A percentile compares a stretch with the other conserved stretches of the same genome.
Evolutionary conservation across 2,113 vertebrate species (phyloP).

Genomic region (Cephalopterus ornatus): DNA sequence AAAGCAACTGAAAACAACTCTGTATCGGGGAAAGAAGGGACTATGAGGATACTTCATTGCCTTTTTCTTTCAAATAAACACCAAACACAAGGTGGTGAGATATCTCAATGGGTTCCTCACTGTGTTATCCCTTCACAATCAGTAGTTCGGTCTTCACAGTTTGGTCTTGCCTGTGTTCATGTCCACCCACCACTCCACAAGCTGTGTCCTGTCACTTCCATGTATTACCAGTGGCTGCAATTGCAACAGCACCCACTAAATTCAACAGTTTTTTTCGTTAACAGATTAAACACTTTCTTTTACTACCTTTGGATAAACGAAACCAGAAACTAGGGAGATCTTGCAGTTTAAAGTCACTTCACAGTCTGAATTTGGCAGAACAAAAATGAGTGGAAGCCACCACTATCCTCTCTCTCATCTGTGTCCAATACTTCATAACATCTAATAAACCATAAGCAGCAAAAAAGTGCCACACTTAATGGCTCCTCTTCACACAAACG

Average conservation of each 20-base stretch:
- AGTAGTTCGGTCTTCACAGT: background rate
- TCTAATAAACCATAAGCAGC: background rate
- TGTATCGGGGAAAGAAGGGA: background rate
- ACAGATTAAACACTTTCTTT: background rate
- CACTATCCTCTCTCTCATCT: background rate
- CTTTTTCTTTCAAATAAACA: background rate
- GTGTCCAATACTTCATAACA: background rate
- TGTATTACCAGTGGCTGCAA: background rate
- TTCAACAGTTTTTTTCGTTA: background rate
- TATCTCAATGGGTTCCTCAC: background rate
- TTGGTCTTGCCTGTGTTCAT: background rate
- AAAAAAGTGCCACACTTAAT: background rate
- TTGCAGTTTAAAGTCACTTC: background rate
- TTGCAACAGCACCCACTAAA: background rate
- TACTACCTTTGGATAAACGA: background rate
- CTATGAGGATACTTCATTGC: background rate
- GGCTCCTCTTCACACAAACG: background rate
- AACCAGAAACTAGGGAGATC: background rate
- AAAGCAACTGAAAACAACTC: background rate
- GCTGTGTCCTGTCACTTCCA: background rate
- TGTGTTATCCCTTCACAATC: background rate
- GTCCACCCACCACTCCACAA: background rate
- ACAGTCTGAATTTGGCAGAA: background rate
- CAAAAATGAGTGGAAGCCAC: background rate
- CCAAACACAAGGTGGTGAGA: background rate